Evolutionary conservation across 2,113 vertebrate genomes (phyloP).

Genomic region (Apus apus): DNA sequence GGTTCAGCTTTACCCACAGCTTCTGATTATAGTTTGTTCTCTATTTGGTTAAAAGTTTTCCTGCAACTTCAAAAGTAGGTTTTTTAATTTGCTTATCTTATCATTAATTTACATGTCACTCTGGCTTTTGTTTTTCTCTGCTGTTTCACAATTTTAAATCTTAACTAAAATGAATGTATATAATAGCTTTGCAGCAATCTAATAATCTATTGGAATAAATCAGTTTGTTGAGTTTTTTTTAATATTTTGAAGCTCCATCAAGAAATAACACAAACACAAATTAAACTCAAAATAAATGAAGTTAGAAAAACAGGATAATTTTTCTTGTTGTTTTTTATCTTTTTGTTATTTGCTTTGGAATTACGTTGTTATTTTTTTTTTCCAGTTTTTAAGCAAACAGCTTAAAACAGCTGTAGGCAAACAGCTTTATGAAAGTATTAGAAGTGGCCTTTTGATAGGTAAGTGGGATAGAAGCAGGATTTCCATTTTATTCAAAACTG

Average conservation of each 20-base stretch:
- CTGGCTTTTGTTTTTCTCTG: neutral
- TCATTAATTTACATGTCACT: neutral
- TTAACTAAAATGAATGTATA: slow-evolving; percentile 42
- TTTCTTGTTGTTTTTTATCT: neutral
- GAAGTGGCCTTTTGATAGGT: slow-evolving; percentile 72
- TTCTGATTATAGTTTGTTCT: neutral
- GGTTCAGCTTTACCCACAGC: neutral
- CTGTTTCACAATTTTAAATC: slow-evolving; percentile 31
- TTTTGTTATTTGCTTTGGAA: slow-evolving; percentile 9
- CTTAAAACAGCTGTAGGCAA: slow-evolving; percentile 67
- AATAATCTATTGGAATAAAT: slow-evolving; percentile 13
- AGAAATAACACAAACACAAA: neutral
- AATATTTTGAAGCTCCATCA: neutral
- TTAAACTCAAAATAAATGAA: neutral
- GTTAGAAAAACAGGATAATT: neutral
- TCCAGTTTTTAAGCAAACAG: slow-evolving; percentile 54
- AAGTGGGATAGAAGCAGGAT: slow-evolving; percentile 69
- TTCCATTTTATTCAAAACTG: slow-evolving; percentile 74
- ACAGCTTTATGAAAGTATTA: slow-evolving; percentile 67
- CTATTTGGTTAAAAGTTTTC: neutral
- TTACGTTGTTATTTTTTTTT: neutral
- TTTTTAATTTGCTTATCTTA: slow-evolving; percentile 16
- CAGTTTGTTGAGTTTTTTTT: neutral
- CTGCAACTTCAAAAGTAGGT: neutral
- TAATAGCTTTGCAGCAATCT: slow-evolving; percentile 24